Evolutionary conservation across 2,888 invertebrate species (phyloP).

Genomic region (Aelia acuminata): DNA sequence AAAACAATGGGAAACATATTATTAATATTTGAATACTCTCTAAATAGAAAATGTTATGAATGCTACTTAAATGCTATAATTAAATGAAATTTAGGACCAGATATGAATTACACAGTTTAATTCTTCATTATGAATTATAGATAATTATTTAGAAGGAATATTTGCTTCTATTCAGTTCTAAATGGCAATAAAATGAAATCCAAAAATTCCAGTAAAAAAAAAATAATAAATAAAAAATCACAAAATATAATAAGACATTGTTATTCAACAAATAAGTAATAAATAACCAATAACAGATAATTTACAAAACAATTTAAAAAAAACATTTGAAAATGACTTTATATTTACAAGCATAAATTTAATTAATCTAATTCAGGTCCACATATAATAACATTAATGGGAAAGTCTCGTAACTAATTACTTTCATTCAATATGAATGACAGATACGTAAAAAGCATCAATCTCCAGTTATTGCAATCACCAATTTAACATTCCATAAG

Average conservation of each 20-base stretch:
- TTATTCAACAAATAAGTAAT: conserved; percentile 2
- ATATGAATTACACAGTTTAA: neutral
- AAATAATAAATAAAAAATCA: neutral
- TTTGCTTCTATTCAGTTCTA: neutral
- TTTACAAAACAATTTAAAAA: neutral
- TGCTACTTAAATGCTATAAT: neutral
- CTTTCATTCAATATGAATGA: conserved; percentile 59
- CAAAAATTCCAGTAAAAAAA: neutral
- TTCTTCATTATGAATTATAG: neutral
- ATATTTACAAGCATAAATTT: conserved; percentile 38
- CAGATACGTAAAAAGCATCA: neutral
- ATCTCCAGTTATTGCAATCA: neutral
- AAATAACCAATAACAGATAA: neutral
- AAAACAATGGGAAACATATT: neutral
- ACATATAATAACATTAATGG: conserved; percentile 8
- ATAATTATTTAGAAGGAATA: neutral
- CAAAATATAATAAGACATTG: neutral
- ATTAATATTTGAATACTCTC: neutral
- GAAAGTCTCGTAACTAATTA: neutral
- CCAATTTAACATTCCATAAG: neutral
- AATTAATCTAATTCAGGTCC: conserved; percentile 41
- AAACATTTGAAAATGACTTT: neutral
- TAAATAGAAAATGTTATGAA: neutral
- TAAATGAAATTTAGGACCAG: neutral
- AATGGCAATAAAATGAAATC: neutral